A percentile compares a stretch with the other conserved stretches of the same genome.
These are phyloP conservation scores for Bergia puertoricense DNA, from an alignment of 92 coral and sea anemone genomes.

Conservation along the genomic window DNA sequence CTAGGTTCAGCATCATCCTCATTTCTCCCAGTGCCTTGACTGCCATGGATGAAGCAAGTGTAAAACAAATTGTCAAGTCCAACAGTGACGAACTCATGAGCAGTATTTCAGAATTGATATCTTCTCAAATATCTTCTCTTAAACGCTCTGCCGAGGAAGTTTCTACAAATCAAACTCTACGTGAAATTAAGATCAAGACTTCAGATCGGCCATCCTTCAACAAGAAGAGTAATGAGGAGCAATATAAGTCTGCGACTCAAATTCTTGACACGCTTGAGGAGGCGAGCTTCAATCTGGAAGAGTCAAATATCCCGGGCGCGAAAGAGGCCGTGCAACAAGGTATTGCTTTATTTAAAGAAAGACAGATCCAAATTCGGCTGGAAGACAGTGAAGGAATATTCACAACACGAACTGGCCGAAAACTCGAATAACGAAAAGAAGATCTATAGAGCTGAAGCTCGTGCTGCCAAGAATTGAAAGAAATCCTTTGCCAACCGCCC, in stretches of 20 bases:
- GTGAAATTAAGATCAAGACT: background rate
- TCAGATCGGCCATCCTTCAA: background rate
- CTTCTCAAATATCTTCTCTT: no score
- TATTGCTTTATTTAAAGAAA: background rate
- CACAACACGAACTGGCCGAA: slow-evolving; percentile 19
- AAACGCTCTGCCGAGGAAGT: no score
- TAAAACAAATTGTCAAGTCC: no score
- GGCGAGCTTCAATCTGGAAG: background rate
- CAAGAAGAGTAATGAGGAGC: slow-evolving; percentile 27
- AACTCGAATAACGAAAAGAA: slow-evolving; percentile 30
- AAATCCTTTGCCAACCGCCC: background rate
- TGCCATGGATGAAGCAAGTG: no score
- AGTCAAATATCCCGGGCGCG: background rate
- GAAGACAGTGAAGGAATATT: slow-evolving; percentile 1
- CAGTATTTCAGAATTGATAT: no score
- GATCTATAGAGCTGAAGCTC: background rate
- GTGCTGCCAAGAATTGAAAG: background rate
- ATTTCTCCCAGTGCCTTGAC: no score
- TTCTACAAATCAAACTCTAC: no score
- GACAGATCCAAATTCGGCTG: slow-evolving; percentile 14
- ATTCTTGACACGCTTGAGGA: background rate
- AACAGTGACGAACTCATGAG: no score
- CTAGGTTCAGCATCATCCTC: no score
- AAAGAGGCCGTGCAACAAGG: slow-evolving; percentile 1
- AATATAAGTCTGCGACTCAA: background rate